Base-by-base conservation (phyloP, 1,140 invertebrate species). In the Littorina saxatilis region DNA sequence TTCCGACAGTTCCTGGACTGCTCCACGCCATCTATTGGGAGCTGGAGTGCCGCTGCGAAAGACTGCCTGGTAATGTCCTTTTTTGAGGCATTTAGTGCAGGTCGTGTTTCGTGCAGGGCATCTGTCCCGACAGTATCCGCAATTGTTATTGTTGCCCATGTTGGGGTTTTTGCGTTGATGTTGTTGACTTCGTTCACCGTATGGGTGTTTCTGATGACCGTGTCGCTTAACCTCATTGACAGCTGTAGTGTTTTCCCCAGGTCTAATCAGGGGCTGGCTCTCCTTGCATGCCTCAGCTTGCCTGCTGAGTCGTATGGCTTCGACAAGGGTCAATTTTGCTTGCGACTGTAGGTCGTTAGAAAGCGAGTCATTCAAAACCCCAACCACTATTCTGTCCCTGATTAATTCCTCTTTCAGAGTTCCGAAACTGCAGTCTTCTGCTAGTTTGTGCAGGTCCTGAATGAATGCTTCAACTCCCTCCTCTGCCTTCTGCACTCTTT, bases 1-100 rank as follows among this genome's bases (percentile, higher is more conserved):
- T 39, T 68, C 63, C 13, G 63, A 32, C 27, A 68, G n/a, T 68
- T 68, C 63, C 9, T 63, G 61, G 27, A 68, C 63, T 23, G 23
- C 7, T 29, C 7, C 27, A 61, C 4, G 58, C 58, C 7, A 29
- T n/a, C n/a, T n/a, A n/a, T n/a, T n/a, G n/a, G n/a, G n/a, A n/a
- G n/a, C n/a, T n/a, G n/a, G n/a, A n/a, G n/a, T n/a, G n/a, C n/a
- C n/a, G n/a, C 17, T 15, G 9, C 63, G 27, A 23, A 27, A 68
- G 63, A 68, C 63, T 68, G 63, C 37, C 0, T 32, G 9, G n/a
- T 68, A 68, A 11, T 68, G 63, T 9, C 63, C 63, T 23, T 68
- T 35, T 37, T 37, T 68, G 0, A 13, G 23, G 37, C 63, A 68
- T 7, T 0, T 11, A 15, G 29, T 9, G 23, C 63, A 68, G 9